phyloP scores from a whole-genome alignment of 2,888 invertebrate species.

The Morpho helenor region DNA sequence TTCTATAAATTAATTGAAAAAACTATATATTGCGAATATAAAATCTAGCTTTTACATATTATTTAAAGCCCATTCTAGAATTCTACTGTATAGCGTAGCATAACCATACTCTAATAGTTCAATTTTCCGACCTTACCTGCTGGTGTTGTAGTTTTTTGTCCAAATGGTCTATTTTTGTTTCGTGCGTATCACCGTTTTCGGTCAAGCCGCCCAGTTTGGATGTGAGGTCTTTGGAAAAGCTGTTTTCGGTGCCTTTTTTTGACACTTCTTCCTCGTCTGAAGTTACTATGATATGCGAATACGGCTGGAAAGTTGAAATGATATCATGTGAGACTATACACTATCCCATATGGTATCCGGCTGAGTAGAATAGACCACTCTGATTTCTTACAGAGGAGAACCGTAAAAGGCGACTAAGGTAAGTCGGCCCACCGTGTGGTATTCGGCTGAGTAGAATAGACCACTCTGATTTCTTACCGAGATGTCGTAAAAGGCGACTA shows the following conservation, averaged over 20 bases:
- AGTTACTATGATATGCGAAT: slow-evolving; percentile 84
- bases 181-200: slow-evolving; percentile 49
- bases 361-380: too few species aligned
- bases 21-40: not conserved
- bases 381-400: too few species aligned
- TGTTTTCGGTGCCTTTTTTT: slow-evolving; percentile 61
- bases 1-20: too few species aligned
- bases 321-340: too few species aligned
- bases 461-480: too few species aligned
- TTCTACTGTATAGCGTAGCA: slow-evolving; percentile 13
- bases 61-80: slow-evolving; percentile 11
- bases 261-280: slow-evolving; percentile 89
- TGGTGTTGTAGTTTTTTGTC: slow-evolving; percentile 83
- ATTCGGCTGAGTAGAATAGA: too few species aligned
- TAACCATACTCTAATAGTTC: slow-evolving; percentile 5
- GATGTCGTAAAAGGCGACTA: too few species aligned
- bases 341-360: too few species aligned
- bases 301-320: slow-evolving; percentile 69
- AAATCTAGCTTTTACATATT: not conserved
- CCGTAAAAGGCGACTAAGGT: too few species aligned
- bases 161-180: slow-evolving; percentile 78
- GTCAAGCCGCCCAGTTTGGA: slow-evolving; percentile 72
- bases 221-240: slow-evolving; percentile 75
- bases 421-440: too few species aligned
- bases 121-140: slow-evolving; percentile 69